phyloP scores from a whole-genome alignment of 2,797 vertebrate genomes.

The Clarias pachynema region DNA sequence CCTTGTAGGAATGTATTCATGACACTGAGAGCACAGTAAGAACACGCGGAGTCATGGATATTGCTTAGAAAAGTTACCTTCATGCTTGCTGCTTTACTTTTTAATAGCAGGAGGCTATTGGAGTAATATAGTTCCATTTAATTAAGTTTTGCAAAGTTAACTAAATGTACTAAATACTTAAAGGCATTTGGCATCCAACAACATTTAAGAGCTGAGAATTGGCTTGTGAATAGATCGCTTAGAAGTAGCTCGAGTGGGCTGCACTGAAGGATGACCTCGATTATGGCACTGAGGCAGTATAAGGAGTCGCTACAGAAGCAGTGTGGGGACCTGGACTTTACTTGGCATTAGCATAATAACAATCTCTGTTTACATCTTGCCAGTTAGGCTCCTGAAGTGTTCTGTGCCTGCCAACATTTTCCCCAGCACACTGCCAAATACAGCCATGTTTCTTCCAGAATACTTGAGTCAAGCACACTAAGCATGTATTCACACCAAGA shows the following conservation, averaged over 20 bases:
- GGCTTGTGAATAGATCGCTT: constrained; percentile 31
- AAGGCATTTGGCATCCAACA: constrained; percentile 28
- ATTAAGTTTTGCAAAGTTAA: constrained; percentile 35
- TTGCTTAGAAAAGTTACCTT: not conserved
- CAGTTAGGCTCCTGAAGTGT: constrained; percentile 33
- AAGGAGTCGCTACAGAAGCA: constrained; percentile 21
- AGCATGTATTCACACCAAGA: constrained; percentile 14
- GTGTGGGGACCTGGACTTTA: constrained; percentile 40
- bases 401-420: constrained; percentile 60
- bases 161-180: constrained; percentile 19
- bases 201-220: constrained; percentile 28
- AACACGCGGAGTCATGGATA: not conserved
- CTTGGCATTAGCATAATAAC: constrained; percentile 56
- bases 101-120: not conserved
- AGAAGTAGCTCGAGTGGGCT: constrained; percentile 29
- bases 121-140: constrained; percentile 1
- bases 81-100: not conserved
- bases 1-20: constrained; percentile 20
- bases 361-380: constrained; percentile 59
- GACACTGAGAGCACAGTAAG: constrained; percentile 16
- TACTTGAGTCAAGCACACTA: constrained; percentile 22
- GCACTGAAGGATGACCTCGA: constrained; percentile 34
- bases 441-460: constrained; percentile 40
- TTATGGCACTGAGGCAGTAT: constrained; percentile 30
- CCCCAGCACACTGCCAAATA: constrained; percentile 59